These are phyloP conservation scores for Drosophila erecta DNA, from an alignment of 1,140 invertebrate species.

Conservation along the genomic window DNA sequence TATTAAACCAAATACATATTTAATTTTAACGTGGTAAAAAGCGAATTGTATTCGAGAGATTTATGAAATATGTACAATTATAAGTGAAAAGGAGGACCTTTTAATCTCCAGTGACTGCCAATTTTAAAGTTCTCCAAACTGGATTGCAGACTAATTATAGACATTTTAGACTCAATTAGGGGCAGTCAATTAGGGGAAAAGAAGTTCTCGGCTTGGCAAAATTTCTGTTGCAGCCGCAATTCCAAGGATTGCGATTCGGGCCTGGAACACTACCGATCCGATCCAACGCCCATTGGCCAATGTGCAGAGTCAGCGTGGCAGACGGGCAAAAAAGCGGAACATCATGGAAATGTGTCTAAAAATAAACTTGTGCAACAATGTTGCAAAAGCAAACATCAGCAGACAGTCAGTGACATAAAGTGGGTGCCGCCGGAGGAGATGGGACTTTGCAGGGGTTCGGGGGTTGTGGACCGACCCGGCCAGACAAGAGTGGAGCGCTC, in stretches of 20 bases:
- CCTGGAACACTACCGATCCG: not conserved
- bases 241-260: not conserved
- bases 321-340: constrained; percentile 44
- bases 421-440: constrained; percentile 13
- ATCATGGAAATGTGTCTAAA: constrained; percentile 75
- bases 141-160: constrained; percentile 16
- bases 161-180: constrained; percentile 22
- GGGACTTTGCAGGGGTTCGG: not conserved
- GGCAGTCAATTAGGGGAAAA: constrained; percentile 6
- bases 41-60: not conserved
- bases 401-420: constrained; percentile 59
- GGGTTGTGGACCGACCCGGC: constrained; percentile 8
- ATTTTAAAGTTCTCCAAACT: not conserved
- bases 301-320: constrained; percentile 57
- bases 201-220: not conserved
- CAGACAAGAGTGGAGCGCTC: constrained; percentile 32
- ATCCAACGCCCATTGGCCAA: constrained; percentile 20
- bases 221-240: constrained; percentile 4
- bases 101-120: not conserved
- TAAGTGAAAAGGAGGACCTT: not conserved
- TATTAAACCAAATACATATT: too few species aligned
- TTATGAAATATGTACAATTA: not conserved
- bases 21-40: too few species aligned
- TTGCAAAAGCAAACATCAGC: constrained; percentile 79
- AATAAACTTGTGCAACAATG: constrained; percentile 79